Percentiles rank a stretch among this genome's conserved stretches.
Conservation (phyloP, 2,888 invertebrate genomes). For the Euphydryas editha region DNA sequence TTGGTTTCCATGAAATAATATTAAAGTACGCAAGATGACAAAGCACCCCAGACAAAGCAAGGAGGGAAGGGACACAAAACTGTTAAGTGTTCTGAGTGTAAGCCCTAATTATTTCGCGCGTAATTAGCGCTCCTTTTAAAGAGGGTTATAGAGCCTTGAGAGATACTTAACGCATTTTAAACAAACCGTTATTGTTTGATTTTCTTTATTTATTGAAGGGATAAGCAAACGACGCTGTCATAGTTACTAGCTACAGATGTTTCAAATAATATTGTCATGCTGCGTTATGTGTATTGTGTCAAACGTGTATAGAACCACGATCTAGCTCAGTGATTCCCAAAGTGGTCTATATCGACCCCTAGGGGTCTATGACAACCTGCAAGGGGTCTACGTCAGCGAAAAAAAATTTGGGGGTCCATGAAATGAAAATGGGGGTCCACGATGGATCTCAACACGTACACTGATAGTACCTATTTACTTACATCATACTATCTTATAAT, state of each 20-base stretch:
- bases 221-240: not conserved
- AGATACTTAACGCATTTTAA: not conserved
- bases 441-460: too few species aligned
- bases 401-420: too few species aligned
- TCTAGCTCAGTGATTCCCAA: too few species aligned
- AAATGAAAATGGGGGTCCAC: too few species aligned
- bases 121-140: conserved; percentile 8
- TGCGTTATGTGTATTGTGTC: too few species aligned
- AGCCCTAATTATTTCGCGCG: conserved; percentile 12
- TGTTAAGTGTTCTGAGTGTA: conserved; percentile 10
- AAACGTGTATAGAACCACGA: too few species aligned
- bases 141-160: conserved; percentile 4
- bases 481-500: too few species aligned
- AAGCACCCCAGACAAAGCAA: not conserved
- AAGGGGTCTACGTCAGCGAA: too few species aligned
- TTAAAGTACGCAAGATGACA: not conserved
- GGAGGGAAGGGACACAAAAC: not conserved
- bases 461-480: too few species aligned
- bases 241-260: not conserved
- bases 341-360: too few species aligned
- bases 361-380: too few species aligned
- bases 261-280: not conserved
- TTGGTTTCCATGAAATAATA: not conserved
- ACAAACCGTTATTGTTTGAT: not conserved
- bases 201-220: not conserved